A percentile compares a stretch with the other conserved stretches of the same genome.
phyloP scores from a whole-genome alignment of 2,888 invertebrate species.

The Thera britannica region DNA sequence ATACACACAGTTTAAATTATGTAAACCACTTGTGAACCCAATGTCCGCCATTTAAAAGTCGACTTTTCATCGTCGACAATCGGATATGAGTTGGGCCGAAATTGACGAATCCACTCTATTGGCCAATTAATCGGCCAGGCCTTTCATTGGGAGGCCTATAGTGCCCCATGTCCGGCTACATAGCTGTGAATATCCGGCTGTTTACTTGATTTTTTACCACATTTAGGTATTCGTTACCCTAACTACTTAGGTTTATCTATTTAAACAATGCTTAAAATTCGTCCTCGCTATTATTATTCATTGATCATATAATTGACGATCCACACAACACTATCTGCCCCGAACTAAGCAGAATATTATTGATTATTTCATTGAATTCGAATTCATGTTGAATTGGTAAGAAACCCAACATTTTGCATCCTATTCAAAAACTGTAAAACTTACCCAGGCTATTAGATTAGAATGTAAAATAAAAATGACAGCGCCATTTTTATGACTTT shows the following conservation, averaged over 20 bases:
- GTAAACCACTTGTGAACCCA: conserved; percentile 3
- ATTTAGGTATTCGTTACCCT: neutral
- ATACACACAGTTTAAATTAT: neutral
- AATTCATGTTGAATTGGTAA: too few relatives aligned
- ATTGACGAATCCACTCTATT: conserved; percentile 40
- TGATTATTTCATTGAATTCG: too few relatives aligned
- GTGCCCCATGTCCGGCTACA: conserved; percentile 7
- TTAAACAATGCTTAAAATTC: too few relatives aligned
- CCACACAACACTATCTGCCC: too few relatives aligned
- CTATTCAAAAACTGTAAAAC: too few relatives aligned
- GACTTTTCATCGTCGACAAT: conserved; percentile 38
- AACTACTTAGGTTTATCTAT: too few relatives aligned
- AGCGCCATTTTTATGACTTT: neutral
- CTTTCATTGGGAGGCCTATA: conserved; percentile 16
- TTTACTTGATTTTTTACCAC: neutral
- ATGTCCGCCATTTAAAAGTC: conserved; percentile 13
- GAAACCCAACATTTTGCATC: too few relatives aligned
- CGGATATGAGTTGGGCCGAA: conserved; percentile 37
- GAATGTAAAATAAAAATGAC: too few relatives aligned
- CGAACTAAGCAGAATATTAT: too few relatives aligned
- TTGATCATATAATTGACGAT: too few relatives aligned
- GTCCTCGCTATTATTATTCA: too few relatives aligned
- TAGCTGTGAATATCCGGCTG: conserved; percentile 3
- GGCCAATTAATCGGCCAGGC: conserved; percentile 31
- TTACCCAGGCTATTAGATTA: too few relatives aligned